Evolutionary conservation across 2,797 vertebrate species (phyloP).

Genomic region (Remorina albescens): DNA sequence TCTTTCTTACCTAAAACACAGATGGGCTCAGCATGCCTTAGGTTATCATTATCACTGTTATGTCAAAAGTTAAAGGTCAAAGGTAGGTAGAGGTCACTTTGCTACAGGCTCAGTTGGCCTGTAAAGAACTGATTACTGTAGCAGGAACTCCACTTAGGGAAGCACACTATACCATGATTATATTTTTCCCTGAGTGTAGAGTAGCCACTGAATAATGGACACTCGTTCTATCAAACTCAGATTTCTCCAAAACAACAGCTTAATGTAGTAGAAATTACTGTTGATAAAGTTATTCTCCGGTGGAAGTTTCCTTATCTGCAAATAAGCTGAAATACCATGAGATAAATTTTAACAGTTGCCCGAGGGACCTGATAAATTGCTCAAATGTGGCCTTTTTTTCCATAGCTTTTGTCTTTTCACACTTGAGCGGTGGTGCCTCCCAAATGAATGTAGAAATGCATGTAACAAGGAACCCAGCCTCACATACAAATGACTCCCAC

Average conservation of each 20-base stretch:
- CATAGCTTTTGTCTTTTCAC: conserved; percentile 37
- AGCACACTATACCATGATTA: background rate
- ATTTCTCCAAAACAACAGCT: background rate
- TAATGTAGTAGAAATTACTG: conserved; percentile 6
- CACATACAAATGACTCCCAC: conserved; percentile 34
- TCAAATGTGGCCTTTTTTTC: conserved; percentile 32
- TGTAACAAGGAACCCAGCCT: conserved; percentile 40
- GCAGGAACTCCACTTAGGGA: conserved; percentile 5
- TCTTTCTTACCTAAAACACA: background rate
- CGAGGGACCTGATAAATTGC: conserved; percentile 21
- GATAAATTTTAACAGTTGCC: conserved; percentile 6
- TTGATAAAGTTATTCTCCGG: background rate
- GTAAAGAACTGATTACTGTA: conserved; percentile 2
- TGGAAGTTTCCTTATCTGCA: background rate
- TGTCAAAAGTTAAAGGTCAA: conserved; percentile 36
- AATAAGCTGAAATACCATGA: conserved; percentile 21
- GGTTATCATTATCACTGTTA: background rate
- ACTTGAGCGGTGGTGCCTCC: conserved; percentile 25
- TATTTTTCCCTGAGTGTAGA: background rate
- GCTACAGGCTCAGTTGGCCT: background rate
- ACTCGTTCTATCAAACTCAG: conserved; percentile 8
- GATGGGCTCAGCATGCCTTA: background rate
- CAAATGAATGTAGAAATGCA: conserved; percentile 35
- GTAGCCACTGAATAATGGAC: background rate
- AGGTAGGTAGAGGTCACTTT: background rate